phyloP scores from a whole-genome alignment of 2,888 invertebrate species.

The Epinotia brunnichana region DNA sequence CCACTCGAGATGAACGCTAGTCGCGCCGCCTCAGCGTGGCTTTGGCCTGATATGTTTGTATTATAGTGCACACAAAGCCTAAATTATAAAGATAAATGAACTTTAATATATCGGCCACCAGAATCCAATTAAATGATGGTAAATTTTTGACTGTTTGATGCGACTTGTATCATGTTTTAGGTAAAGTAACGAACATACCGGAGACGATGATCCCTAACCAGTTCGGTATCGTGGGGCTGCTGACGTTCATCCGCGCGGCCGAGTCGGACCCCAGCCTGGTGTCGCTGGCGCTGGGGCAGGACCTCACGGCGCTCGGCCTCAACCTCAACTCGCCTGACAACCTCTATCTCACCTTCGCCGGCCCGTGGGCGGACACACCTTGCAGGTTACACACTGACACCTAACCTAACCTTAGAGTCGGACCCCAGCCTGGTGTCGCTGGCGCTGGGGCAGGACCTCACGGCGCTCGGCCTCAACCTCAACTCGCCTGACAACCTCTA shows the following conservation, averaged over 20 bases:
- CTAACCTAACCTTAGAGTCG: background rate
- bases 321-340: slow-evolving; percentile 99
- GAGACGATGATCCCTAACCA: slow-evolving; percentile 99
- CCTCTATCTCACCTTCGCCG: slow-evolving; percentile 98
- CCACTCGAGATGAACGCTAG: background rate
- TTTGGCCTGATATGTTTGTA: background rate
- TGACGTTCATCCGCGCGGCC: slow-evolving; percentile 98
- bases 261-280: slow-evolving; percentile 99
- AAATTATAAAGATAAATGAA: slow-evolving; percentile 14
- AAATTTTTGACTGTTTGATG: background rate
- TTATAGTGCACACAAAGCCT: background rate
- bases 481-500: no score
- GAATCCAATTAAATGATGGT: slow-evolving; percentile 22
- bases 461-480: no score
- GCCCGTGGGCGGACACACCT: slow-evolving; percentile 99
- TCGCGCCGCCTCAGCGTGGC: background rate
- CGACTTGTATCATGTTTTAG: slow-evolving; percentile 70
- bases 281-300: slow-evolving; percentile 98
- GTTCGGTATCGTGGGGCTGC: slow-evolving; percentile 99
- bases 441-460: no score
- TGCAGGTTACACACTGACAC: slow-evolving; percentile 84
- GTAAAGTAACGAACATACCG: slow-evolving; percentile 99
- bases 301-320: slow-evolving; percentile 98
- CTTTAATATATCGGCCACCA: slow-evolving; percentile 53
- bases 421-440: no score